These are phyloP conservation scores for Leptoclinus maculatus DNA, from an alignment of 2,797 vertebrate genomes.

Conservation along the genomic window DNA sequence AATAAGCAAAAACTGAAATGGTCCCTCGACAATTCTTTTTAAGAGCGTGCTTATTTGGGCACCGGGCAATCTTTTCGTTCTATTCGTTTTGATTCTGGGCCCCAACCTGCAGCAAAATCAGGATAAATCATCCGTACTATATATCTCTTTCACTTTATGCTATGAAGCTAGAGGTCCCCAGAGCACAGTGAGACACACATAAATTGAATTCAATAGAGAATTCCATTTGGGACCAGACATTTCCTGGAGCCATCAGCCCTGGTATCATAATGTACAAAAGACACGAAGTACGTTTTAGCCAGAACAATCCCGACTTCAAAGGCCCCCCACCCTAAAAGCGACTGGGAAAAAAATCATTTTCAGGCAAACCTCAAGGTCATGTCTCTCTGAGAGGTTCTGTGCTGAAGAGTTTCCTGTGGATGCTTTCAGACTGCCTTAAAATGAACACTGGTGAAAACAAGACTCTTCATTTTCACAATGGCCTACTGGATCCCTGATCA, in stretches of 20 bases:
- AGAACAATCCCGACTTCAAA: conserved; percentile 76
- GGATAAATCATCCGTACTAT: conserved; percentile 42
- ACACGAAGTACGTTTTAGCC: conserved; percentile 45
- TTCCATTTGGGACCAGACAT: conserved; percentile 68
- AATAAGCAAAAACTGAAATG: not conserved
- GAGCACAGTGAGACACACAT: conserved; percentile 47
- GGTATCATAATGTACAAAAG: conserved; percentile 65
- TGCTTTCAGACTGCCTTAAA: conserved; percentile 39
- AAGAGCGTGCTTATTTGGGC: not conserved
- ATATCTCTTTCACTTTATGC: conserved; percentile 49
- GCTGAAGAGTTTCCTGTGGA: conserved; percentile 22
- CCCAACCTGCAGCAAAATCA: conserved; percentile 37
- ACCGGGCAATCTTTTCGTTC: conserved; percentile 9
- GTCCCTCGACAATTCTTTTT: not conserved
- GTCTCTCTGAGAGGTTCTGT: conserved; percentile 31
- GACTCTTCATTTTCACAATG: conserved; percentile 10
- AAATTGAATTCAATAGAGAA: conserved; percentile 66
- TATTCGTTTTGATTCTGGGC: conserved; percentile 30
- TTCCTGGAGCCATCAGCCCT: conserved; percentile 66
- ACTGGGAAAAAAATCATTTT: conserved; percentile 51
- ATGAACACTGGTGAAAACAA: conserved; percentile 22
- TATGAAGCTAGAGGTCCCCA: conserved; percentile 52
- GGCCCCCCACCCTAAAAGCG: conserved; percentile 36
- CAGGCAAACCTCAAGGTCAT: conserved; percentile 61
- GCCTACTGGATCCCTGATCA: conserved; percentile 30